phyloP scores from a whole-genome alignment of 2,113 vertebrate species.

The Antennarius striatus region DNA sequence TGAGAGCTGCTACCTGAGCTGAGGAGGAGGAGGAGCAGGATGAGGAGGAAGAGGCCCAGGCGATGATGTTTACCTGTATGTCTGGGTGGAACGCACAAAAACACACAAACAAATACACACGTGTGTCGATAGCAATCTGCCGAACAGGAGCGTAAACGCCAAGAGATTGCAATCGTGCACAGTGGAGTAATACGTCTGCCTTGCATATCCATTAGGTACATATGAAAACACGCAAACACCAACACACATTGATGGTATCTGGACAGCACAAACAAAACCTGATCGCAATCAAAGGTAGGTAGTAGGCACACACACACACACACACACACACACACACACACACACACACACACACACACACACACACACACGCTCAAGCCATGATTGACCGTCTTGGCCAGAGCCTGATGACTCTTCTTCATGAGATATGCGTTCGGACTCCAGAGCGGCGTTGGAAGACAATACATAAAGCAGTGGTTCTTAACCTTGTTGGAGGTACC shows the following conservation, averaged over 20 bases:
- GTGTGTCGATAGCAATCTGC: slow-evolving; percentile 39
- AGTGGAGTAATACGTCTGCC: slow-evolving; percentile 18
- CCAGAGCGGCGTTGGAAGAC: no score
- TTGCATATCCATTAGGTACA: slow-evolving; percentile 38
- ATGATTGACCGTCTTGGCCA: no score
- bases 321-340: no score
- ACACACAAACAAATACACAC: slow-evolving; percentile 5
- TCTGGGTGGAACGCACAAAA: slow-evolving; percentile 17
- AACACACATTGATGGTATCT: slow-evolving; percentile 38
- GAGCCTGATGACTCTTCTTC: no score
- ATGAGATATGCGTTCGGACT: no score
- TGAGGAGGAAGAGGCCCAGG: not conserved
- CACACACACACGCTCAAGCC: no score
- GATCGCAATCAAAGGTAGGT: no score
- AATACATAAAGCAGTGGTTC: no score
- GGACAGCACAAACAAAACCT: slow-evolving; percentile 25
- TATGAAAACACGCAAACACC: slow-evolving; percentile 6
- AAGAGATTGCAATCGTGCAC: slow-evolving; percentile 27
- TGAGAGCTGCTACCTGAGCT: slow-evolving; percentile 48
- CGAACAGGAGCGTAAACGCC: slow-evolving; percentile 21
- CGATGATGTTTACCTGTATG: slow-evolving; percentile 57
- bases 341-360: no score
- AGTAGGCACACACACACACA: no score
- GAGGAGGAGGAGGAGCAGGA: slow-evolving; percentile 17
- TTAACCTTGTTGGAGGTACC: no score